Evolutionary conservation across 2,113 vertebrate genomes (phyloP).

Genomic region (Thamnaconus septentrionalis): DNA sequence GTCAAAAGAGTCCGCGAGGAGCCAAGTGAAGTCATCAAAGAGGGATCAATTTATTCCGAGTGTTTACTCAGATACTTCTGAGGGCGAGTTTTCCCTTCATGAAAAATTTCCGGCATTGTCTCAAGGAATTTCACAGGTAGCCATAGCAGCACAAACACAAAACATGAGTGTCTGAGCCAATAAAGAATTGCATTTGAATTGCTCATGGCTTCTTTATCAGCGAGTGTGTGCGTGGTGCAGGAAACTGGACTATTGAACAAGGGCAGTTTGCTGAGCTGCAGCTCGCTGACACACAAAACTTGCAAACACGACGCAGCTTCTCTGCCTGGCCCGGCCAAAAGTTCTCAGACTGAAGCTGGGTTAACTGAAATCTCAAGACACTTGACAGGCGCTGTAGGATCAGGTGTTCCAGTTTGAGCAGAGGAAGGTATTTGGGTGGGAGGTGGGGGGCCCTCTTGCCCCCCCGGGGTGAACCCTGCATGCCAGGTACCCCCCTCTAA

Average conservation of each 20-base stretch:
- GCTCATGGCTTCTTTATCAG: slow-evolving; percentile 51
- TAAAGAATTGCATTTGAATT: slow-evolving; percentile 42
- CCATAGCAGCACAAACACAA: slow-evolving; percentile 52
- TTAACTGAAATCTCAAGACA: slow-evolving; percentile 38
- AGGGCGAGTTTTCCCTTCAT: slow-evolving; percentile 13
- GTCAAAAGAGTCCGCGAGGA: background rate
- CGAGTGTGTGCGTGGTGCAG: slow-evolving; percentile 28
- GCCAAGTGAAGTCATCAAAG: background rate
- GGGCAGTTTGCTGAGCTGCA: slow-evolving; percentile 16
- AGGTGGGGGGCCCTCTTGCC: slow-evolving; percentile 44
- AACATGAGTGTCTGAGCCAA: slow-evolving; percentile 42
- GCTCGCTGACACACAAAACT: slow-evolving; percentile 2
- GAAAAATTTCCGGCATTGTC: slow-evolving; percentile 36
- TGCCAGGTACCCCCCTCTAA: slow-evolving; percentile 67
- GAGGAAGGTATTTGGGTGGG: slow-evolving; percentile 20
- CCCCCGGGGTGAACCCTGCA: slow-evolving; percentile 55
- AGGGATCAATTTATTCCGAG: background rate
- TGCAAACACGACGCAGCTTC: slow-evolving; percentile 16
- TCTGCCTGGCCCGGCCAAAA: background rate
- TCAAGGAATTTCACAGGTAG: slow-evolving; percentile 28
- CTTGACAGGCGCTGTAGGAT: slow-evolving; percentile 41
- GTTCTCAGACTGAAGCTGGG: slow-evolving; percentile 20
- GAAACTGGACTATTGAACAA: slow-evolving; percentile 34
- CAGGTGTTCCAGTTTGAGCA: slow-evolving; percentile 66
- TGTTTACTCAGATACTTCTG: slow-evolving; percentile 1